Evolutionary conservation across 2,888 invertebrate genomes (phyloP).

Genomic region (Phania funesta): DNA sequence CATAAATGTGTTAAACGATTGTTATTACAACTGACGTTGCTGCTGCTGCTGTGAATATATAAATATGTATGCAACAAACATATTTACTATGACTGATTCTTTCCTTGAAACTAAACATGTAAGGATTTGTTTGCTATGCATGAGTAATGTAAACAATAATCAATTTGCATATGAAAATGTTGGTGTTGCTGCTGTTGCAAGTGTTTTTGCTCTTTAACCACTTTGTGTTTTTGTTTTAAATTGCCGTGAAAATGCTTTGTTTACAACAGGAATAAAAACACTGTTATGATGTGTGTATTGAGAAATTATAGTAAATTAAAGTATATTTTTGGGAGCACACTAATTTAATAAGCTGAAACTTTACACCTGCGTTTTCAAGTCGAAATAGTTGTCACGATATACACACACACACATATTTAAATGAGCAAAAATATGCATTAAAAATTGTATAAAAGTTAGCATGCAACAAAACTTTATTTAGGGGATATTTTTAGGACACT

Average conservation of each 20-base stretch:
- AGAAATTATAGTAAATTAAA: slow-evolving; percentile 20
- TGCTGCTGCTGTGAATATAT: slow-evolving; percentile 9
- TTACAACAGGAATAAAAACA: slow-evolving; percentile 12
- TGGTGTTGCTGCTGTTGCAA: slow-evolving; percentile 15
- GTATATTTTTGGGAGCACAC: slow-evolving; percentile 8
- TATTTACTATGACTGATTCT: slow-evolving; percentile 18
- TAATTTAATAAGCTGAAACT: not conserved
- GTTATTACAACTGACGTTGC: not conserved
- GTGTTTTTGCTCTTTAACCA: not conserved
- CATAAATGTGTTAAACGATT: not conserved
- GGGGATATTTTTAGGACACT: no score
- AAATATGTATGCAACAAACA: no score
- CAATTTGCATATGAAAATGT: slow-evolving; percentile 59
- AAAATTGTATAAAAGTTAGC: no score
- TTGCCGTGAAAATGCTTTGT: slow-evolving; percentile 32
- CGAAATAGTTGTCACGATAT: no score
- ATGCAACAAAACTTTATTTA: no score
- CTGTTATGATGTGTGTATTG: not conserved
- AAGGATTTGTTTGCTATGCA: slow-evolving; percentile 35
- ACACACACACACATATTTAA: no score
- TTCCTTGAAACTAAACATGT: slow-evolving; percentile 41
- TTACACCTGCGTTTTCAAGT: no score
- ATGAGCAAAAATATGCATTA: no score
- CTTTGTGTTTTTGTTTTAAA: not conserved
- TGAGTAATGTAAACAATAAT: slow-evolving; percentile 61